These are phyloP conservation scores for Urocitellus parryii DNA, from an alignment of 2,113 vertebrate genomes.

Conservation along the genomic window DNA sequence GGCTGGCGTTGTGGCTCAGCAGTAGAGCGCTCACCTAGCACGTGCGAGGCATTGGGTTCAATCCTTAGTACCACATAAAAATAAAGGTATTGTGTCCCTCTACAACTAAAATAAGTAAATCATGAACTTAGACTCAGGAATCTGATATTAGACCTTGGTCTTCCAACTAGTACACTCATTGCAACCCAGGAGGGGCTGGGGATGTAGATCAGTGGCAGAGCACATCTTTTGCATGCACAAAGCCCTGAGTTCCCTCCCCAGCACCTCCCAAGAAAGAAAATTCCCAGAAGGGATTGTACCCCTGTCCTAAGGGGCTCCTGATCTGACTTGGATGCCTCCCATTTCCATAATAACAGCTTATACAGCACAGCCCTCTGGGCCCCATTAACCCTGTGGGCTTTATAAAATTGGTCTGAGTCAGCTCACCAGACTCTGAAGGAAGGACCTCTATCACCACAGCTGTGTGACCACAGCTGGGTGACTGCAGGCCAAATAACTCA, in stretches of 20 bases:
- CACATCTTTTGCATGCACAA: background rate
- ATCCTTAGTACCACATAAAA: too few species aligned
- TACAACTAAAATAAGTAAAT: background rate
- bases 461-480: background rate
- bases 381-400: background rate
- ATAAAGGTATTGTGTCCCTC: too few species aligned
- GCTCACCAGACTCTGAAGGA: background rate
- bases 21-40: too few species aligned
- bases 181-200: background rate
- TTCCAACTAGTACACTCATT: background rate
- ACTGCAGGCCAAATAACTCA: constrained; percentile 42
- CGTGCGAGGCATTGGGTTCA: too few species aligned
- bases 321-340: background rate
- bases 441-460: background rate
- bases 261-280: background rate
- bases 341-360: background rate
- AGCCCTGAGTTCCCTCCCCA: background rate
- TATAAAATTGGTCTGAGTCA: constrained; percentile 34
- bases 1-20: too few species aligned
- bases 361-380: background rate
- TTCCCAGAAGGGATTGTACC: background rate
- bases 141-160: background rate
- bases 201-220: background rate
- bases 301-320: background rate
- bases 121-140: background rate